These are phyloP conservation scores for Crotalus helleri DNA, from an alignment of 2,113 vertebrate species.

Conservation along the genomic window DNA sequence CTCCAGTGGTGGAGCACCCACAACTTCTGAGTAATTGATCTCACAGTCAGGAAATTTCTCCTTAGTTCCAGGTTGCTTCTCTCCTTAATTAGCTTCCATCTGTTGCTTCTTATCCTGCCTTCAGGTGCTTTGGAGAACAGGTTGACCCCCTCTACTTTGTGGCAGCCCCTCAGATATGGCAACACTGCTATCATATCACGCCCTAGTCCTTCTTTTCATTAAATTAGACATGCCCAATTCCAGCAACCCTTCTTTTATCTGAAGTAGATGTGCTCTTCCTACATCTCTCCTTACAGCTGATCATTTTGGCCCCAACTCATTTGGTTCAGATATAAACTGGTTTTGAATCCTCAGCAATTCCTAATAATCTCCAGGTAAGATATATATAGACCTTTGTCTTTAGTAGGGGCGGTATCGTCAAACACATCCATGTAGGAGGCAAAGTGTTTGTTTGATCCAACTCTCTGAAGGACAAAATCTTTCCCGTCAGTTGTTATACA, in stretches of 20 bases:
- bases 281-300: not conserved
- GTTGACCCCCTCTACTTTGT: too few relatives aligned
- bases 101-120: too few relatives aligned
- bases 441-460: not conserved
- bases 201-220: too few relatives aligned
- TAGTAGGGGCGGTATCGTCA: not conserved
- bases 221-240: too few relatives aligned
- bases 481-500: not conserved
- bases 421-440: not conserved
- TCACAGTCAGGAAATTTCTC: too few relatives aligned
- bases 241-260: not conserved
- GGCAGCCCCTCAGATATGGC: too few relatives aligned
- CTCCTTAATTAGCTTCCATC: too few relatives aligned
- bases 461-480: not conserved
- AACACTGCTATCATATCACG: too few relatives aligned
- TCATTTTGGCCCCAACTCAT: not conserved
- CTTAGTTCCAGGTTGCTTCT: too few relatives aligned
- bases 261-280: not conserved
- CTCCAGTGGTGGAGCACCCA: too few relatives aligned
- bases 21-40: too few relatives aligned
- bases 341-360: not conserved
- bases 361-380: not conserved
- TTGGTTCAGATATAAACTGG: not conserved
- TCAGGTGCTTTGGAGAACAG: too few relatives aligned
- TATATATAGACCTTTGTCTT: not conserved